Evolutionary conservation across 2,888 invertebrate species (phyloP), one percentile per base, ranked within the genome.

Genomic region (Caenorhabditis plicata): DNA sequence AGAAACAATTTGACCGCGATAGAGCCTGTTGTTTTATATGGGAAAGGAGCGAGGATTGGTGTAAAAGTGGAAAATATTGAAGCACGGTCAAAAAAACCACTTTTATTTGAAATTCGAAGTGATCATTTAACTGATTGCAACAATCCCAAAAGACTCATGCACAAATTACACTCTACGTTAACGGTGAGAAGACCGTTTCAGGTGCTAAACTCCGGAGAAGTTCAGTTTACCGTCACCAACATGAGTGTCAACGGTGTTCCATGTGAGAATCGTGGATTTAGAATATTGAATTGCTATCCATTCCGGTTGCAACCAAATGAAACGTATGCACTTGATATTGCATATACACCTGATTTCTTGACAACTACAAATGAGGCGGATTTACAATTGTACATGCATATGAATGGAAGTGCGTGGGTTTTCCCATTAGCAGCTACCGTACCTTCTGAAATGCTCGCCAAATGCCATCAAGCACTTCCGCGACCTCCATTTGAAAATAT

Each of bases 1-100:
- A 82, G 94, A 74, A 96, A 95, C 82, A 96, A 96, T 82, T 84
- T 96, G 78, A 96, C 95, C 0, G 87, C 92, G 31, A 82, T 94
- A 78, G 95, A 96, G 83, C 88, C 88, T 2, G 85, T 93, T 23
- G 87, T 88, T 78, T 83, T 96, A 60, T 87, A 87, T 51, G 94
- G 91, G 0, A 88, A 88, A 78, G 92, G 93, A 15, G 91, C 90
- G 1, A 84, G 87, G 69, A 91, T 93, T 3, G 88, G 89, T 81
- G 88, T 96, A 82, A 89, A 89, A 77, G 60, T 72, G 23, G 72
- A 69, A 32, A 65, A 66, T 48, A 35, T 69, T 3, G 75, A 73
- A 7, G 66, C 77, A 3, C 36, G 77, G 22, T 54, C 68, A n/a
- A 64, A 48, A 35, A 57, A 60, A 17, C 89, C 91, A 4, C 83